These are phyloP conservation scores for Drosophila biarmipes DNA, from an alignment of 1,140 invertebrate species.

Conservation along the genomic window DNA sequence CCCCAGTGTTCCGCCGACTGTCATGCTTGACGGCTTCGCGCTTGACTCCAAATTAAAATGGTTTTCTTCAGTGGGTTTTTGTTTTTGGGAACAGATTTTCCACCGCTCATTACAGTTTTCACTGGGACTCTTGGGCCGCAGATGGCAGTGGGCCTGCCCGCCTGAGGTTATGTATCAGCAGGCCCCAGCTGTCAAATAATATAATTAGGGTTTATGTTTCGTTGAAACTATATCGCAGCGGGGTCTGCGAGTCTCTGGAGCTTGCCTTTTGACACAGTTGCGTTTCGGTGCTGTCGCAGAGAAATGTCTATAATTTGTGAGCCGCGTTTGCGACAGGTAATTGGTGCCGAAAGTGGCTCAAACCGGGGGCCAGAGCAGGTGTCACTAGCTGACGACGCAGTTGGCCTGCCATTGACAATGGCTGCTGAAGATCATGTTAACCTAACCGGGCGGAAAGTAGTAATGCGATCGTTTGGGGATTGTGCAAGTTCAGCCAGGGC, in stretches of 20 bases:
- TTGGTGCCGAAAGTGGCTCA: conserved; percentile 72
- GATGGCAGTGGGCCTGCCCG: conserved; percentile 48
- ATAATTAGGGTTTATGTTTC: conserved; percentile 73
- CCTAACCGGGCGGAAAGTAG: conserved; percentile 72
- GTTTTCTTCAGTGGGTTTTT: conserved; percentile 23
- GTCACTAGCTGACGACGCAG: conserved; percentile 38
- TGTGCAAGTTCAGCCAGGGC: conserved; percentile 61
- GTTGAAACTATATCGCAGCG: conserved; percentile 67
- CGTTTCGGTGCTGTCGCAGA: conserved; percentile 30
- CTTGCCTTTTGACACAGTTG: conserved; percentile 72
- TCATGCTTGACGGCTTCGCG: conserved; percentile 69
- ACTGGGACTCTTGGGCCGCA: conserved; percentile 54
- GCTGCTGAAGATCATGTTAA: conserved; percentile 74
- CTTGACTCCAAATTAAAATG: conserved; percentile 76
- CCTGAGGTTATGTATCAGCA: conserved; percentile 66
- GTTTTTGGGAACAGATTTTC: conserved; percentile 57
- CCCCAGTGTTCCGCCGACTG: conserved; percentile 41
- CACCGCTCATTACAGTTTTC: conserved; percentile 73
- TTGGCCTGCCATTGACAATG: conserved; percentile 64
- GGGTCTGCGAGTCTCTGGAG: conserved; percentile 21
- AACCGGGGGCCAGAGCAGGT: conserved; percentile 16
- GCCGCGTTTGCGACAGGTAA: conserved; percentile 64
- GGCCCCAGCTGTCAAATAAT: conserved; percentile 68
- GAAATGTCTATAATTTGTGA: conserved; percentile 77
- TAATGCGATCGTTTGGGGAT: conserved; percentile 64